Base-by-base conservation (phyloP, 2,113 vertebrate species). In the Typhlomys cinereus region DNA sequence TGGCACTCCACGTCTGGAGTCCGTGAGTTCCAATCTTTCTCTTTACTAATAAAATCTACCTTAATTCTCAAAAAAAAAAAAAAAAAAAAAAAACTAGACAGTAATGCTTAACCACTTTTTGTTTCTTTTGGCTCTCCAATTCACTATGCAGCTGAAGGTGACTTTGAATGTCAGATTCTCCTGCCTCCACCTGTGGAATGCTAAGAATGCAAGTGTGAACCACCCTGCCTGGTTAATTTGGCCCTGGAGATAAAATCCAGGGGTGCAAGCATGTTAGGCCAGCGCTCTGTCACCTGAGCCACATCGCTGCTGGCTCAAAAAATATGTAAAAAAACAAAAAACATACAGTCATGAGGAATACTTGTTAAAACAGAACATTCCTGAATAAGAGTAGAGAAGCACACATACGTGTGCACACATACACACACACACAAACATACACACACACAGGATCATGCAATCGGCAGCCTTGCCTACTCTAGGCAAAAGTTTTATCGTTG, bases 311-410 rank as follows among this genome's bases (percentile, higher is more conserved):
- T n/a, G n/a, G n/a, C n/a, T n/a, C n/a, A n/a, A n/a, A n/a, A n/a
- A n/a, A n/a, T n/a, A n/a, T n/a, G n/a, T n/a, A n/a, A n/a, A n/a
- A n/a, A n/a, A n/a, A n/a, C n/a, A n/a, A n/a, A n/a, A n/a, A n/a
- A n/a, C n/a, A n/a, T n/a, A 79, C 54, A 91, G 89, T 93, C 54
- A 85, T 27, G 61, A 46, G 59, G 20, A 29, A 14, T 5, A 71
- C 50, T 85, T 90, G 31, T 76, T 88, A 41, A 92, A 85, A 50
- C 54, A 74, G 29, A 59, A 36, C 34, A 15, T 85, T 91, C 17
- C 66, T 95, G 50, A 71, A 71, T 85, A 31, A 85, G 66, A 44
- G 27, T 13, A 71, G 34, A 84, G 29, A 80, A 80, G n/a, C 9
- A 46, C 29, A 29, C 39, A 27, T 50, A 54, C 48, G 36, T 46